Conservation (phyloP, 2,113 vertebrate genomes). For the Grantiella picta region DNA sequence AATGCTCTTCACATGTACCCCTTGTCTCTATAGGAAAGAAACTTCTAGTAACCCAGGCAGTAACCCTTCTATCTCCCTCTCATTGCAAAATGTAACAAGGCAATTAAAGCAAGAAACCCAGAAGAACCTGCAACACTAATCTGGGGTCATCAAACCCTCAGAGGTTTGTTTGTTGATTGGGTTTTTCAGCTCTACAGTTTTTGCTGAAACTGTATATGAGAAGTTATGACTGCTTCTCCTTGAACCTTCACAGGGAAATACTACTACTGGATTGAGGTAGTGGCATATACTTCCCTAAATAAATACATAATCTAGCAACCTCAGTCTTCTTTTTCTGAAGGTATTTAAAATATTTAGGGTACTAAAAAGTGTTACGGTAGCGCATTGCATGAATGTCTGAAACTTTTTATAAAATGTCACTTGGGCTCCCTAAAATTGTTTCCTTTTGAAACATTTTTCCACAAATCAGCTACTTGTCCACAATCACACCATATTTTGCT, state of each 20-base stretch:
- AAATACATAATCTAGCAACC: background rate
- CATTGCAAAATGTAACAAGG: background rate
- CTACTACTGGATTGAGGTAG: background rate
- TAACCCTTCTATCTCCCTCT: background rate
- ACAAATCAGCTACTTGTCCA: background rate
- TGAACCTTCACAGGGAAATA: background rate
- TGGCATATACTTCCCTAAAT: background rate
- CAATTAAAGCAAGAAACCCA: background rate
- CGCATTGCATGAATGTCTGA: accelerated
- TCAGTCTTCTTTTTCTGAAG: background rate
- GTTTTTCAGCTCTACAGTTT: background rate
- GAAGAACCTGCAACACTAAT: background rate
- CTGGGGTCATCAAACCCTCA: background rate
- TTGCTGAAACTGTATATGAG: background rate
- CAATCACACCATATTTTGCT: background rate
- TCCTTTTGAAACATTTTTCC: background rate
- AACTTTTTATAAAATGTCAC: background rate
- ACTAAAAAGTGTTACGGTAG: background rate
- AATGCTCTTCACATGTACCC: background rate
- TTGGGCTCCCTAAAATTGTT: background rate
- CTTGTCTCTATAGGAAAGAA: background rate
- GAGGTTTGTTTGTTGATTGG: background rate
- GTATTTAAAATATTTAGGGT: background rate
- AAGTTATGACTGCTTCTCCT: background rate
- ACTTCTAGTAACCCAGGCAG: background rate